A percentile compares a stretch with the other conserved stretches of the same genome.
These are phyloP conservation scores for Micrasema minimum DNA, from an alignment of 1,140 invertebrate species.

Conservation along the genomic window DNA sequence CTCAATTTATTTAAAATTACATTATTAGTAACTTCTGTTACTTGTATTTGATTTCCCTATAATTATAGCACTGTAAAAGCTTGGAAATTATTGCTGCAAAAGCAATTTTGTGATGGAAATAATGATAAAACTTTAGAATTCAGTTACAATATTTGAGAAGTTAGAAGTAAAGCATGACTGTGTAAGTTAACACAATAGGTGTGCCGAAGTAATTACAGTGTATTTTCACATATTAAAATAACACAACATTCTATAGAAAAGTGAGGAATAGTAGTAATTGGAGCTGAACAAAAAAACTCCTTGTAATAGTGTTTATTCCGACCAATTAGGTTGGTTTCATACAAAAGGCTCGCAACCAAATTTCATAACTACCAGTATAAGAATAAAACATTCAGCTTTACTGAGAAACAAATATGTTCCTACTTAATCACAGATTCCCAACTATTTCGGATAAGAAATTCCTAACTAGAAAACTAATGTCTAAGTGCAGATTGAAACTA, in stretches of 20 bases:
- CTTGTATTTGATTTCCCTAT: not conserved
- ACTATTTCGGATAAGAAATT: too few relatives aligned
- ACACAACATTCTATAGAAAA: conserved; percentile 42
- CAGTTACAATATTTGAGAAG: not conserved
- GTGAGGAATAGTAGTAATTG: conserved; percentile 40
- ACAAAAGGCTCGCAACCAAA: conserved; percentile 14
- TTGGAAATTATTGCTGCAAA: not conserved
- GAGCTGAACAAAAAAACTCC: conserved; percentile 33
- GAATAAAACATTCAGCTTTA: conserved; percentile 25
- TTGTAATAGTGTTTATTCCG: conserved; percentile 47
- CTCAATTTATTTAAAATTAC: too few relatives aligned
- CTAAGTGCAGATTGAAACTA: too few relatives aligned
- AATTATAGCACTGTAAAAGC: not conserved
- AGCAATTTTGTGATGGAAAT: not conserved
- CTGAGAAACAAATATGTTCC: conserved; percentile 12
- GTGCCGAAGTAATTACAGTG: conserved; percentile 41
- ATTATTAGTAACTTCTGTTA: not conserved
- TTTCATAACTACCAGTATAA: conserved; percentile 33
- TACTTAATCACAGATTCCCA: not conserved
- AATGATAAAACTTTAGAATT: not conserved
- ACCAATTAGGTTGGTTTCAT: conserved; percentile 47
- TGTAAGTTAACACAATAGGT: conserved; percentile 21
- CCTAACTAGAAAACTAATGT: too few relatives aligned
- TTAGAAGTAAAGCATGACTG: conserved; percentile 6
- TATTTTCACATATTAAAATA: conserved; percentile 46